Conservation (phyloP, 2,888 invertebrate genomes). For the Meiosimyza decipiens region DNA sequence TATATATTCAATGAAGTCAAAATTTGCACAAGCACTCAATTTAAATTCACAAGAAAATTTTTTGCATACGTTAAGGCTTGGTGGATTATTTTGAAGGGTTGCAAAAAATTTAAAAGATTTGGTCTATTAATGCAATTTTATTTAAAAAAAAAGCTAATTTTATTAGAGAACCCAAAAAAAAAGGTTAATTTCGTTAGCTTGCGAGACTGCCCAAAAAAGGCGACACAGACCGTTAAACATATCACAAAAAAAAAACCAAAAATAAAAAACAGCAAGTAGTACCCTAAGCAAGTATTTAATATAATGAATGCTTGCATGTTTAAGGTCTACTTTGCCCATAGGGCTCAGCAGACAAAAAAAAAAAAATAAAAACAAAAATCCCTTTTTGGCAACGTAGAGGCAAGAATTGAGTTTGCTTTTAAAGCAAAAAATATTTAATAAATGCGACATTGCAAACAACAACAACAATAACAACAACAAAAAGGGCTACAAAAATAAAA, state of each 20-base stretch:
- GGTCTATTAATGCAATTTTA: too few relatives aligned
- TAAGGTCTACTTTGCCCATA: neutral
- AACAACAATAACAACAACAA: neutral
- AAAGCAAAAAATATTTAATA: constrained; percentile 17
- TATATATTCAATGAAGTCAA: too few relatives aligned
- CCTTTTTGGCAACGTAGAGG: neutral
- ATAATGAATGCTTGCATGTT: constrained; percentile 16
- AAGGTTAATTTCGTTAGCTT: constrained; percentile 22
- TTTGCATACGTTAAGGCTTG: too few relatives aligned
- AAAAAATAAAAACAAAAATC: too few relatives aligned
- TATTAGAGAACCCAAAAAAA: neutral
- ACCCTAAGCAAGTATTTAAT: constrained; percentile 3
- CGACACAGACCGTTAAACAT: too few relatives aligned
- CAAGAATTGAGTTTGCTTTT: constrained; percentile 15
- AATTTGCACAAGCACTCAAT: too few relatives aligned
- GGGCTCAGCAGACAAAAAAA: too few relatives aligned
- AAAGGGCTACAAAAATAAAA: neutral
- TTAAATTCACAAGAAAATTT: too few relatives aligned
- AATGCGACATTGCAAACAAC: constrained; percentile 13
- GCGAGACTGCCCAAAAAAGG: constrained; percentile 1
- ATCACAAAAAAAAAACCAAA: neutral
- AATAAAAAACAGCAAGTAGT: neutral
- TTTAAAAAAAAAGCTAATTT: too few relatives aligned
- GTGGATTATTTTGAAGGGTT: too few relatives aligned
- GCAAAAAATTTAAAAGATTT: too few relatives aligned